Base-by-base conservation (phyloP, 1,140 invertebrate species). In the Trialeurodes vaporariorum region DNA sequence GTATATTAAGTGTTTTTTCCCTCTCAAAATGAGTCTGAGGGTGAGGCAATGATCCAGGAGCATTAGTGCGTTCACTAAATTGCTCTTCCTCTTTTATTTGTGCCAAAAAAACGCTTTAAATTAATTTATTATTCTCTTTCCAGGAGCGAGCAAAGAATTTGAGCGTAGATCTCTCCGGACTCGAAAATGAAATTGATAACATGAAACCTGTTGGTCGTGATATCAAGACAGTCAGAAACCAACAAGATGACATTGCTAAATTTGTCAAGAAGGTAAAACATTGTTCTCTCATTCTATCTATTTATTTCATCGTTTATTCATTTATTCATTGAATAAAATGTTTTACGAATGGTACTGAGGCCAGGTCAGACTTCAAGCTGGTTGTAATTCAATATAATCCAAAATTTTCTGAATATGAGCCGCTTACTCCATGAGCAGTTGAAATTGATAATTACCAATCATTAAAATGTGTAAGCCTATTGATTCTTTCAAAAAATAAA, bases 161-260 rank as follows among this genome's bases (percentile, higher is more conserved):
- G 1, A 84, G 83, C 49, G 83, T 86, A 68, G 88, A 95, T 76
- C 76, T 98, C 0, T 83, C 86, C 2, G 84, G 84, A 59, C 76
- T 97, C 21, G 94, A 97, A 76, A 85, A 87, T 58, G 91, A 95
- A 75, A 78, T 97, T 11, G 91, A 94, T 73, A 79, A 80, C 1
- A 90, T 96, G 83, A 88, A 88, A 73, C 87, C 94, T 1, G 86
- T 93, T 0, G 93, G 86, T 5, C 82, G 94, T 24, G 94, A 97
- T 75, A 84, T 95, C 24, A 90, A 92, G 74, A 87, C 86, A 0
- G 89, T 98, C 0, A 83, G 87, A 34, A 79, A 78, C n/a, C 94
- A 98, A 77, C 82, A 94, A 24, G 88, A 93, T 59, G 91, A 97
- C 70, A 81, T 91, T 1, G 81, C 79, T 25, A 83, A 82, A 62